phyloP scores from a whole-genome alignment of 35 echinoderm and acorn worm genomes.

The Hemicentrotus pulcherrimus region DNA sequence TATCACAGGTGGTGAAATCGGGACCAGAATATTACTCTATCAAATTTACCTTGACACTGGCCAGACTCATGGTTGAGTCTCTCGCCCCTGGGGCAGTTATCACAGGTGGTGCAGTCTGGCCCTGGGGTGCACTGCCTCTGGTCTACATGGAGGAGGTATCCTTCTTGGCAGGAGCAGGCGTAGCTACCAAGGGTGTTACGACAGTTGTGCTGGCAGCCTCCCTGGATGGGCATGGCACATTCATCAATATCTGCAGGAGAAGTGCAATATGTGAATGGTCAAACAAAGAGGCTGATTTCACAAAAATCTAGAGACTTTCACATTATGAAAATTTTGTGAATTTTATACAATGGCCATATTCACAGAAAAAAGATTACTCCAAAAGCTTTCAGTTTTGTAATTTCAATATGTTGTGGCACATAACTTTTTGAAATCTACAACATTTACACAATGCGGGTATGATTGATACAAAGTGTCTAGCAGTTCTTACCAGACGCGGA shows the following conservation, averaged over 20 bases:
- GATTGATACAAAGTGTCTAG: too few species aligned
- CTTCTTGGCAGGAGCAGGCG: conserved; percentile 70
- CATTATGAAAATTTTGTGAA: too few species aligned
- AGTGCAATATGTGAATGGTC: background rate
- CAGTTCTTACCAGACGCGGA: too few species aligned
- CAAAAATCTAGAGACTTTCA: too few species aligned
- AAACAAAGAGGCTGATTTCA: too few species aligned
- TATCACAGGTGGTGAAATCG: conserved; percentile 49
- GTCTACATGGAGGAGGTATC: conserved; percentile 76
- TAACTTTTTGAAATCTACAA: too few species aligned
- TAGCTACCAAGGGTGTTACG: conserved; percentile 80
- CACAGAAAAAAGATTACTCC: too few species aligned
- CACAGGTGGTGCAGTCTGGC: conserved; percentile 49
- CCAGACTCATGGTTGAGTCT: conserved; percentile 39
- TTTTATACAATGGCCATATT: too few species aligned
- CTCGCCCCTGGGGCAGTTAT: conserved; percentile 73
- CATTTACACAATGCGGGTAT: too few species aligned
- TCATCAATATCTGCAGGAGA: conserved; percentile 75
- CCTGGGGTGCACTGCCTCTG: conserved; percentile 59
- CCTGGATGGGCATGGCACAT: conserved; percentile 58
- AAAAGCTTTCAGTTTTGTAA: too few species aligned
- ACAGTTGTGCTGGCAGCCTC: conserved; percentile 87
- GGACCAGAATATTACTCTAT: background rate
- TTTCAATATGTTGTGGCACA: too few species aligned
- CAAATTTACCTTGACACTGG: conserved; percentile 80